These are phyloP conservation scores for Apamea anceps DNA, from an alignment of 2,888 invertebrate species.

Conservation along the genomic window DNA sequence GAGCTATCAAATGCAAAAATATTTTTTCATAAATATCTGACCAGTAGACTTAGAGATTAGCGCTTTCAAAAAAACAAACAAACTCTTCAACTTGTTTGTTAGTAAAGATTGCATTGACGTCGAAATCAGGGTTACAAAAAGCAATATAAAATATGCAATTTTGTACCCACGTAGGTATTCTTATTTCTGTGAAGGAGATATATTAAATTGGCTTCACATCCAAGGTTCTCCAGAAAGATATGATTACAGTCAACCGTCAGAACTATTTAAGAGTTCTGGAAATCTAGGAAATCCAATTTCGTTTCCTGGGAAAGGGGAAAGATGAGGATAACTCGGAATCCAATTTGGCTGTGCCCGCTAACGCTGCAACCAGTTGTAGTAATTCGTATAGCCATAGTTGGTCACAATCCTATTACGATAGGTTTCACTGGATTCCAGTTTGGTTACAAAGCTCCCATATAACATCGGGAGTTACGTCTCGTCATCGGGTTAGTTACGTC, in stretches of 20 bases:
- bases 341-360: constrained; percentile 16
- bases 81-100: no score
- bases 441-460: not conserved
- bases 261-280: not conserved
- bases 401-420: not conserved
- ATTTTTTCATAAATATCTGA: no score
- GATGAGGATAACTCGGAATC: constrained; percentile 11
- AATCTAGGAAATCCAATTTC: constrained; percentile 34
- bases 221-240: constrained; percentile 1
- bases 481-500: no score
- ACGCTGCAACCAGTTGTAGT: constrained; percentile 14
- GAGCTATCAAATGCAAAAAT: no score
- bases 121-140: not conserved
- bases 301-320: not conserved
- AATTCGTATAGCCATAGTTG: constrained; percentile 6
- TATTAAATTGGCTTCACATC: not conserved
- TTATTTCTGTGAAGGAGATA: not conserved
- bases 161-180: not conserved
- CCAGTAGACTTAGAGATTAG: no score
- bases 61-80: no score
- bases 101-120: not conserved
- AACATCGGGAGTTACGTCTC: no score
- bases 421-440: not conserved
- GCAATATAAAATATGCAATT: not conserved
- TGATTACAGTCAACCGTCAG: not conserved